phyloP scores from a whole-genome alignment of 2,113 vertebrate species.

The Odobenus rosmarus region DNA sequence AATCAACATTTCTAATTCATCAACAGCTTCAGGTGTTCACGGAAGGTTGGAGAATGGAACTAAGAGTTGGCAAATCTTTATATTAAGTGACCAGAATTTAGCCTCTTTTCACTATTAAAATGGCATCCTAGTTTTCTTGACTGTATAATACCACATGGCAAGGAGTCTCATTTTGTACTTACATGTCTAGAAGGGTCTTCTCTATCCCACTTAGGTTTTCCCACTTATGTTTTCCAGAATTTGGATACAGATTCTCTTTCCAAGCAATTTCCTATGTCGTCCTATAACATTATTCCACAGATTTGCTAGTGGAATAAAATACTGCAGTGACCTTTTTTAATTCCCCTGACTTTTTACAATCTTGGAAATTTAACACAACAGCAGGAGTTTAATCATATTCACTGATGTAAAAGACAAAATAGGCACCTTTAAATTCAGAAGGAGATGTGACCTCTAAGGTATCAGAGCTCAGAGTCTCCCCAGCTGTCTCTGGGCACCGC shows the following conservation, averaged over 20 bases:
- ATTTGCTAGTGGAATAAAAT: slow-evolving; percentile 87
- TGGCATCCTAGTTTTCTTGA: background rate
- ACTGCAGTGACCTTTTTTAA: slow-evolving; percentile 87
- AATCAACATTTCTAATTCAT: background rate
- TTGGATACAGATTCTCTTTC: slow-evolving; percentile 70
- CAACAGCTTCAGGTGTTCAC: background rate
- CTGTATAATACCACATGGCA: background rate
- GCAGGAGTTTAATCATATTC: slow-evolving; percentile 88
- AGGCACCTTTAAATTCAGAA: slow-evolving; percentile 84
- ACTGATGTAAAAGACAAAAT: slow-evolving; percentile 86
- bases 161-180: background rate
- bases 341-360: slow-evolving; percentile 88
- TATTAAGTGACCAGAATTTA: background rate
- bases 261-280: slow-evolving; percentile 75
- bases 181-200: background rate
- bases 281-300: slow-evolving; percentile 82
- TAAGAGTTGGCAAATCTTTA: background rate
- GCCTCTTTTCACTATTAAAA: background rate
- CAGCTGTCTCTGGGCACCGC: slow-evolving; percentile 67
- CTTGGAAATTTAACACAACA: slow-evolving; percentile 88
- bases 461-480: slow-evolving; percentile 63
- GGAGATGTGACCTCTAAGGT: slow-evolving; percentile 82
- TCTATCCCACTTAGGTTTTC: background rate
- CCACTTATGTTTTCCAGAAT: slow-evolving; percentile 26
- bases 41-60: background rate